These are phyloP conservation scores for Drosophila testacea DNA, from an alignment of 2,888 invertebrate genomes.

Conservation along the genomic window DNA sequence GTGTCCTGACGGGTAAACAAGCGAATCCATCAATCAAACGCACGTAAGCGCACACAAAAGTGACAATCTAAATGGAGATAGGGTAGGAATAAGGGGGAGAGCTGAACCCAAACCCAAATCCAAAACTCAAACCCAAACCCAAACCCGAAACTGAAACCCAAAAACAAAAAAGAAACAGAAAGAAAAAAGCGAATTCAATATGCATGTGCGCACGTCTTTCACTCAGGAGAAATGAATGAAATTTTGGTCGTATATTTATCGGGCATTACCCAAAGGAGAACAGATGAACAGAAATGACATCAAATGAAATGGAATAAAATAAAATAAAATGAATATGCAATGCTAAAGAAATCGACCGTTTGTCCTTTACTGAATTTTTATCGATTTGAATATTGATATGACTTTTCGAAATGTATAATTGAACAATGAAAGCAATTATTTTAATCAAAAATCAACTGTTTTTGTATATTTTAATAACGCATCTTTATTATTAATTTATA, in stretches of 20 bases:
- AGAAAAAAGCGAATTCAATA: conserved; percentile 32
- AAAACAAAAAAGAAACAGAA: not conserved
- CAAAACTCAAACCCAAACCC: conserved; percentile 11
- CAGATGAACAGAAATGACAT: conserved; percentile 6
- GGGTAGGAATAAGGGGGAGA: not conserved
- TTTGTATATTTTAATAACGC: too few species aligned
- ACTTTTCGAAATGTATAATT: not conserved
- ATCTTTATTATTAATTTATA: not conserved
- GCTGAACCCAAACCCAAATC: conserved; percentile 11
- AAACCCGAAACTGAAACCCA: conserved; percentile 18
- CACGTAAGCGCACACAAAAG: conserved; percentile 71
- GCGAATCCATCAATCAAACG: conserved; percentile 75
- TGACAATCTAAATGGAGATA: conserved; percentile 60
- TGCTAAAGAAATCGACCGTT: conserved; percentile 21
- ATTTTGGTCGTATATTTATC: conserved; percentile 36
- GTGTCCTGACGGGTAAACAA: conserved; percentile 71
- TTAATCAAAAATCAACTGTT: too few species aligned
- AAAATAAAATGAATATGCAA: conserved; percentile 19
- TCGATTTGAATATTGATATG: conserved; percentile 5
- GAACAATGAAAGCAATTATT: not conserved
- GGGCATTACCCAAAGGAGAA: conserved; percentile 34
- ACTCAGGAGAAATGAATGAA: conserved; percentile 40
- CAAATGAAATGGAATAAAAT: conserved; percentile 9
- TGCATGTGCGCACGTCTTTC: conserved; percentile 29
- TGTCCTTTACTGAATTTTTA: not conserved